A percentile compares a stretch with the other conserved stretches of the same genome.
phyloP scores from a whole-genome alignment of 2,888 invertebrate genomes.

The Drosophila melanocephala region DNA sequence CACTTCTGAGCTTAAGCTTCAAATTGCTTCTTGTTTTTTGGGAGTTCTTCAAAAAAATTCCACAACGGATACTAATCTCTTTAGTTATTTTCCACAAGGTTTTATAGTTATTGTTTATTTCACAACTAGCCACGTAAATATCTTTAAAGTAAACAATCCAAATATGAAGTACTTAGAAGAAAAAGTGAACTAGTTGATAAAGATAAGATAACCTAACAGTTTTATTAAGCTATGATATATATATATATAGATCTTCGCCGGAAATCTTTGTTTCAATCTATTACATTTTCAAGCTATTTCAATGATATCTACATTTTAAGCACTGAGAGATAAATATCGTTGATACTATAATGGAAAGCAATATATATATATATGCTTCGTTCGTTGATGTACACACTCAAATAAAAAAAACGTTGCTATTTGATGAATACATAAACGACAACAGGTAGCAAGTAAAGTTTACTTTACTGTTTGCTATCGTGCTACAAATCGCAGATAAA shows the following conservation, averaged over 20 bases:
- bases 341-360: too few species aligned
- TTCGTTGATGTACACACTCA: not conserved
- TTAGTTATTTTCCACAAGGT: conserved; percentile 32
- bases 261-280: not conserved
- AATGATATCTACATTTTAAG: too few species aligned
- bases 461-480: not conserved
- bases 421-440: conserved; percentile 14
- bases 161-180: not conserved
- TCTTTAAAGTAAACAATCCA: not conserved
- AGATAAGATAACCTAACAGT: not conserved
- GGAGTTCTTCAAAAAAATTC: too few species aligned
- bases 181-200: not conserved
- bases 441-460: conserved; percentile 3
- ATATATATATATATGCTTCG: too few species aligned
- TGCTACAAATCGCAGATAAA: conserved; percentile 17
- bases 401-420: not conserved
- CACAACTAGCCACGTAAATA: not conserved
- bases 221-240: not conserved
- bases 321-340: too few species aligned
- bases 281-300: too few species aligned
- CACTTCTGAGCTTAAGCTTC: not conserved
- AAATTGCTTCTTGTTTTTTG: not conserved
- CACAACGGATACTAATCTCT: conserved; percentile 9
- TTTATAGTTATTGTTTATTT: not conserved
- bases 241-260: not conserved